Percentiles rank a stretch among this genome's conserved stretches.
Evolutionary conservation across 2,113 vertebrate genomes (phyloP).

Genomic region (Cnemophilus loriae): DNA sequence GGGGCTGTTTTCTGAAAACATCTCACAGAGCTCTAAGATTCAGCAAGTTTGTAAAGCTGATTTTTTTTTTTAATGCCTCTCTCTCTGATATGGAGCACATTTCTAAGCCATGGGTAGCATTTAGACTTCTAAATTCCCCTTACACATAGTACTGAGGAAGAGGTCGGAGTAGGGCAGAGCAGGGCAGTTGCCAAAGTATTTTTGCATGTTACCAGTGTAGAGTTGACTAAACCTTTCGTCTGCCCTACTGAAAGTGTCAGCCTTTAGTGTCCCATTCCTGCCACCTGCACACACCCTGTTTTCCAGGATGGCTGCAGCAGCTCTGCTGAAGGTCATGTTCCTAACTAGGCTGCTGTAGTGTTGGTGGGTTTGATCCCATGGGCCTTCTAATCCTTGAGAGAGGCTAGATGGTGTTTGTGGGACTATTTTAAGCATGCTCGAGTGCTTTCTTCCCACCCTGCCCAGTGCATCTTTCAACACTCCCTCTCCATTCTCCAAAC

Average conservation of each 20-base stretch:
- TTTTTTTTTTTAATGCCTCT: not conserved
- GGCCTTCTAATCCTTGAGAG: not conserved
- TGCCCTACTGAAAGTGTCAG: not conserved
- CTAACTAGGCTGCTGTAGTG: not conserved
- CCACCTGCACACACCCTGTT: fast-evolving
- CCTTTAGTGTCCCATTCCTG: not conserved
- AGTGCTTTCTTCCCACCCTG: not conserved
- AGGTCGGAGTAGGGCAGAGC: not conserved
- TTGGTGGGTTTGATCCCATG: not conserved
- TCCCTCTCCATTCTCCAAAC: not conserved
- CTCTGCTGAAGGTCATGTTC: not conserved
- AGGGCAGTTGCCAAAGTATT: not conserved
- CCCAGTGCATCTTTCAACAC: not conserved
- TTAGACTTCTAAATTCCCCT: not conserved
- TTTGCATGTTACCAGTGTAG: not conserved
- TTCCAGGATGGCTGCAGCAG: not conserved
- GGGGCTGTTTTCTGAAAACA: not conserved
- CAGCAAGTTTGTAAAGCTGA: not conserved
- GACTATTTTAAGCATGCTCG: not conserved
- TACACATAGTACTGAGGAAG: not conserved
- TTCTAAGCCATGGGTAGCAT: not conserved
- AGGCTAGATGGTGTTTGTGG: not conserved
- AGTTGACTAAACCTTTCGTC: not conserved
- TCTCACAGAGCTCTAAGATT: not conserved
- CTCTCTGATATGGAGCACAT: not conserved